phyloP scores from a whole-genome alignment of 1,140 invertebrate genomes.

The Drosophila seguyi region DNA sequence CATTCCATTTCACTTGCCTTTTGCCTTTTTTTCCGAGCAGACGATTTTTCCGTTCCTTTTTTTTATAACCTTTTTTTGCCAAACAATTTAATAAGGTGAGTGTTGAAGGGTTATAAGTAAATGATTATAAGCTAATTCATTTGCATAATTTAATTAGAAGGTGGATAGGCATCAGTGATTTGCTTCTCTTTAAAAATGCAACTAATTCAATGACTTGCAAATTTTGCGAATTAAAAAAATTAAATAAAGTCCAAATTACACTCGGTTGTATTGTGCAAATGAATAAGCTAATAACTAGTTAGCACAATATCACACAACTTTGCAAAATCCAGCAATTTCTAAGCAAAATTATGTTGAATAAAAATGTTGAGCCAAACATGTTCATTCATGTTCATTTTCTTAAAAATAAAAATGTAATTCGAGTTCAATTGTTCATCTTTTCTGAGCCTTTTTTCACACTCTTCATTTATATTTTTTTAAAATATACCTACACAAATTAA shows the following conservation, averaged over 20 bases:
- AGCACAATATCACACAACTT: neutral
- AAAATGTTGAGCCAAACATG: neutral
- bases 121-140: neutral
- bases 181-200: neutral
- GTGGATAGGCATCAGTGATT: neutral
- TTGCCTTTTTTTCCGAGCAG: neutral
- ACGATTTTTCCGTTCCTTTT: neutral
- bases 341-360: too few species aligned
- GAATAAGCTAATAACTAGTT: neutral
- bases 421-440: neutral
- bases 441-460: too few species aligned
- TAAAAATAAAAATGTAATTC: neutral
- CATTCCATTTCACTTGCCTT: neutral
- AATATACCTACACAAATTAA: neutral
- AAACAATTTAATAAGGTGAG: neutral
- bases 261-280: neutral
- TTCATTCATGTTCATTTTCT: neutral
- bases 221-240: neutral
- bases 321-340: neutral
- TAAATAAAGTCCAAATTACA: neutral
- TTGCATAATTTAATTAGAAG: neutral
- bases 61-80: neutral
- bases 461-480: too few species aligned
- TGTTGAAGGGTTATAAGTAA: neutral
- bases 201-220: neutral